Base-by-base conservation (phyloP, 1,140 invertebrate species). In the Drosophila carrolli region DNA sequence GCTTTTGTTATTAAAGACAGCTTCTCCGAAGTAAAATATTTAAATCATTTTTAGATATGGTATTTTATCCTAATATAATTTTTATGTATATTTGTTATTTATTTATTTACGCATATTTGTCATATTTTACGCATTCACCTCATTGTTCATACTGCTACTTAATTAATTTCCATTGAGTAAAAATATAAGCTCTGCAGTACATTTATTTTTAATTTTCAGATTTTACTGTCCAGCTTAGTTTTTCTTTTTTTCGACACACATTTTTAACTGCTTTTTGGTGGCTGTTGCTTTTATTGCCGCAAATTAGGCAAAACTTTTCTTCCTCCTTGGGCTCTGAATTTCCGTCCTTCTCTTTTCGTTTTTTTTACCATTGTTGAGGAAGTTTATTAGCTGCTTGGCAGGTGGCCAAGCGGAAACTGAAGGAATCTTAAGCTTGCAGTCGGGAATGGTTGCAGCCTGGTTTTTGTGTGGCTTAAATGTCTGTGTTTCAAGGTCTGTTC, bases 301-400 rank as follows among this genome's bases (percentile, higher is more conserved):
- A 83, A 86, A 88, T 88, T 83, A 88, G 71, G 75, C 51, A 72
- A 81, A 86, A 60, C 66, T 78, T 86, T 78, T 58, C 46, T 7
- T 10, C 54, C 62, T 44, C 38, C 32, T 54, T 37, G n/a, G 19
- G 29, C 23, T n/a, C 37, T n/a, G 11, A 27, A 43, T 58, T 66
- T 8, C 10, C 23, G 59, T 60, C 46, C 40, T 23, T 23, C 4
- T 6, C 16, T 47, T n/a, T 35, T 65, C 37, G 37, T 63, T 35
- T 41, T 37, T 43, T 59, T 16, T 35, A 40, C 46, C 51, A 71
- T 70, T 71, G 51, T 60, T 38, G 62, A 16, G 32, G 51, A 75
- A 82, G 53, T 85, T 86, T 82, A 88, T 88, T 86, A 75, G 83
- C 82, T 61, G 46, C 67, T 83, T 82, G 81, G 81, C 81, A 76